These are phyloP conservation scores for Chaetogeoica ovagalla DNA, from an alignment of 2,888 invertebrate species.

Conservation along the genomic window DNA sequence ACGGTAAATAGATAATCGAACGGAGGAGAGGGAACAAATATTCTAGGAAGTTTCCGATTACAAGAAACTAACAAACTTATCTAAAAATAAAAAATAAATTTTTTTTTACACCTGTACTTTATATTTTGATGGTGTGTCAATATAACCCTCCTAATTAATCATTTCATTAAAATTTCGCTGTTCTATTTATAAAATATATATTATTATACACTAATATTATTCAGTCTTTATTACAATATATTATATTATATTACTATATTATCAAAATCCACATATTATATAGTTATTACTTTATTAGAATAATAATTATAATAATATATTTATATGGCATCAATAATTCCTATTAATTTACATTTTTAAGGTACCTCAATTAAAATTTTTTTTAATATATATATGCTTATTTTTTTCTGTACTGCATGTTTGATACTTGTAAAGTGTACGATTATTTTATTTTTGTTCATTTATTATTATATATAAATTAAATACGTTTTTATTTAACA, in stretches of 20 bases:
- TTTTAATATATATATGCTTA: conserved; percentile 7
- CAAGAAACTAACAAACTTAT: too few species aligned
- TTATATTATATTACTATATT: conserved; percentile 10
- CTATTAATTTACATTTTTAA: conserved; percentile 45
- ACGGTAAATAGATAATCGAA: too few species aligned
- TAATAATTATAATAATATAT: conserved; percentile 14
- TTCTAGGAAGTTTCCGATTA: too few species aligned
- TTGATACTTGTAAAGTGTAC: conserved; percentile 49
- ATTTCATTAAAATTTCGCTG: conserved; percentile 20
- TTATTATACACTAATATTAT: conserved; percentile 18
- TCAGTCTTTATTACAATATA: conserved; percentile 2
- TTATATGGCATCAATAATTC: conserved; percentile 25
- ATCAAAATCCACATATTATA: conserved; percentile 15
- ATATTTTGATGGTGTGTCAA: too few species aligned
- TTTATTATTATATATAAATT: conserved; percentile 26
- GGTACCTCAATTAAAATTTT: conserved; percentile 6
- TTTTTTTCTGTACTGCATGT: conserved; percentile 40
- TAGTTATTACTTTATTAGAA: conserved; percentile 15
- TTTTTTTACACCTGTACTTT: not conserved
- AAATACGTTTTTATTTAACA: conserved; percentile 44
- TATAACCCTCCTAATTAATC: not conserved
- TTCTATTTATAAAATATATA: conserved; percentile 24
- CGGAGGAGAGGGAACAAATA: too few species aligned
- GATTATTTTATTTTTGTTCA: conserved; percentile 42
- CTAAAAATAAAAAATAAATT: too few species aligned